Base-by-base conservation (phyloP, 2,113 vertebrate genomes). In the Sebastes schlegelii region DNA sequence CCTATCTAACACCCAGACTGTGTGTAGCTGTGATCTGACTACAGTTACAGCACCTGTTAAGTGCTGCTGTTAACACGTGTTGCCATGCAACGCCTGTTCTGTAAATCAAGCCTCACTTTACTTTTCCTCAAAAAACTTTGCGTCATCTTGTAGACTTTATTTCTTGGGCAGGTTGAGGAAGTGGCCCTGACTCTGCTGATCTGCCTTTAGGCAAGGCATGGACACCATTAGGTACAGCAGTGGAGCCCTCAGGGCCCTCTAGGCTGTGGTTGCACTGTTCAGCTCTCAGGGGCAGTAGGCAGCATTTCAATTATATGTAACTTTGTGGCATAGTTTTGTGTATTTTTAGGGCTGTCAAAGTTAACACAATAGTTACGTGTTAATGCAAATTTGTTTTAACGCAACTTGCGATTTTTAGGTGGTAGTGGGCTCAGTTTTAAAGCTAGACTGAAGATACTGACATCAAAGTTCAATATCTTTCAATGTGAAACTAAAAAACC, bases 21-120 rank as follows among this genome's bases (percentile, higher is more conserved):
- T 34, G 23, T 26, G 12, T 46, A 34, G 11, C 7, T 75, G 11
- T 51, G 5, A 11, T 77, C 11, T 34, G 45, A 51, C 54, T 21
- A 5, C 13, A 46, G 58, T n/a, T 55, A 16, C 23, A 60, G 17
- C 23, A 7, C 17, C 60, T 42, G 23, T 66, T 10, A 61, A 62
- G n/a, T 55, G 49, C 62, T 67, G 74, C 52, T 9, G 34, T 46
- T 11, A 45, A 26, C 77, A 43, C 13, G 16, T 55, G 48, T 46
- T 48, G 49, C 17, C 40, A 45, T 45, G 77, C 34, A 6, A 4
- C 6, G 67, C 19, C 19, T 23, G 43, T 42, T 19, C 45, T 60
- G 23, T 54, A 73, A 66, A 66, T 26, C 14, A 10, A 26, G 62
- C 60, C 23, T 71, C 81, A 52, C 60, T 72, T 77, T 77, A 65